Percentiles rank a stretch among this genome's conserved stretches.
phyloP scores from a whole-genome alignment of 2,888 invertebrate genomes.

The Tortricodes alternella region DNA sequence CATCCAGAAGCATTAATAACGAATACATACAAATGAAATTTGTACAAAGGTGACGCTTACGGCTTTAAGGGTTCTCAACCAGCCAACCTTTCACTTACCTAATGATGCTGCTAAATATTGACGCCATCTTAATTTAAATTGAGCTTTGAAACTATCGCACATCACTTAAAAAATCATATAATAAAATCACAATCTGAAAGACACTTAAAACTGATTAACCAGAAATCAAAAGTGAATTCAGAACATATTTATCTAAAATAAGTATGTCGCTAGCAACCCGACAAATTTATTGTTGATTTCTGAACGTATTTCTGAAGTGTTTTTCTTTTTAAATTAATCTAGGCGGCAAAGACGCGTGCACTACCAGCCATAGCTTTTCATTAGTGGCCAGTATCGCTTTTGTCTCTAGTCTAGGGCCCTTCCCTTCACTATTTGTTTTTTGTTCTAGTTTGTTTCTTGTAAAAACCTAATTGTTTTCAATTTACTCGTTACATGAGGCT shows the following conservation, averaged over 20 bases:
- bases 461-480: slow-evolving; percentile 37
- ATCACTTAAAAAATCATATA: slow-evolving; percentile 42
- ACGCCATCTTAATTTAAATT: slow-evolving; percentile 69
- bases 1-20: too few relatives aligned
- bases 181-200: slow-evolving; percentile 5
- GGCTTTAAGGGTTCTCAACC: too few relatives aligned
- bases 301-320: neutral
- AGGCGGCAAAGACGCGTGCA: slow-evolving; percentile 47
- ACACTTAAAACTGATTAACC: too few relatives aligned
- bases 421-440: slow-evolving; percentile 61
- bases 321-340: slow-evolving; percentile 27
- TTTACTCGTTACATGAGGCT: slow-evolving; percentile 1
- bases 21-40: too few relatives aligned
- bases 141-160: slow-evolving; percentile 54
- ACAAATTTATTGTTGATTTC: too few relatives aligned
- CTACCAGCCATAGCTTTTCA: slow-evolving; percentile 50
- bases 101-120: slow-evolving; percentile 76
- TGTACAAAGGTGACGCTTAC: too few relatives aligned
- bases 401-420: slow-evolving; percentile 35
- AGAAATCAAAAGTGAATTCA: too few relatives aligned
- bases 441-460: slow-evolving; percentile 27
- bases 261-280: too few relatives aligned
- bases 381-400: slow-evolving; percentile 40
- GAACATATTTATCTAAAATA: too few relatives aligned
- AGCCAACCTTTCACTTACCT: too few relatives aligned